A percentile compares a stretch with the other conserved stretches of the same genome.
Conservation (phyloP, 2,888 invertebrate genomes). For the Sepiola atlantica region DNA sequence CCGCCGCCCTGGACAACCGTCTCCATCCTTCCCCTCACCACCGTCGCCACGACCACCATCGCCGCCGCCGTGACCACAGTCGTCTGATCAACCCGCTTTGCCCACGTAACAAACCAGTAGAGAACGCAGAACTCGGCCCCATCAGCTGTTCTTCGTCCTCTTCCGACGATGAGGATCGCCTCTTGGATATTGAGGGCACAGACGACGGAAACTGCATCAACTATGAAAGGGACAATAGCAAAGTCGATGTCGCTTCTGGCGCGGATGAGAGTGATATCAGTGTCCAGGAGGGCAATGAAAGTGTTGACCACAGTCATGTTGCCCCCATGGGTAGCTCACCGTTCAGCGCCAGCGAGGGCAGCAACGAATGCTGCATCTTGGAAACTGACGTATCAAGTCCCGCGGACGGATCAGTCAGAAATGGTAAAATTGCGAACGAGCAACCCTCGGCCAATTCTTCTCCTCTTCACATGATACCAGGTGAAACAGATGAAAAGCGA, state of each 20-base stretch:
- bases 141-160: neutral
- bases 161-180: neutral
- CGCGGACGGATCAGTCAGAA: neutral
- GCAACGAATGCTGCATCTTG: neutral
- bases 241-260: neutral
- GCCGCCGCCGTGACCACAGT: neutral
- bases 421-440: neutral
- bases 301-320: neutral
- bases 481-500: neutral
- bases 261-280: neutral
- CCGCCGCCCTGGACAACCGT: slow-evolving; percentile 32
- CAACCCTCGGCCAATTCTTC: neutral
- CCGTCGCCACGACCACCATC: neutral
- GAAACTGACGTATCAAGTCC: neutral
- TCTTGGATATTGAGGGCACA: neutral
- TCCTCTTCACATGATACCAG: neutral
- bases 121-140: neutral
- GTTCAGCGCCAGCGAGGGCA: neutral
- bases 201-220: neutral
- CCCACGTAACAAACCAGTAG: neutral
- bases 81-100: neutral
- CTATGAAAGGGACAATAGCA: neutral
- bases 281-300: neutral
- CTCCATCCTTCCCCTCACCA: neutral
- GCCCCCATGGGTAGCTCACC: neutral